Evolutionary conservation across 2,797 vertebrate species (phyloP).

Genomic region (Anniella stebbinsi): DNA sequence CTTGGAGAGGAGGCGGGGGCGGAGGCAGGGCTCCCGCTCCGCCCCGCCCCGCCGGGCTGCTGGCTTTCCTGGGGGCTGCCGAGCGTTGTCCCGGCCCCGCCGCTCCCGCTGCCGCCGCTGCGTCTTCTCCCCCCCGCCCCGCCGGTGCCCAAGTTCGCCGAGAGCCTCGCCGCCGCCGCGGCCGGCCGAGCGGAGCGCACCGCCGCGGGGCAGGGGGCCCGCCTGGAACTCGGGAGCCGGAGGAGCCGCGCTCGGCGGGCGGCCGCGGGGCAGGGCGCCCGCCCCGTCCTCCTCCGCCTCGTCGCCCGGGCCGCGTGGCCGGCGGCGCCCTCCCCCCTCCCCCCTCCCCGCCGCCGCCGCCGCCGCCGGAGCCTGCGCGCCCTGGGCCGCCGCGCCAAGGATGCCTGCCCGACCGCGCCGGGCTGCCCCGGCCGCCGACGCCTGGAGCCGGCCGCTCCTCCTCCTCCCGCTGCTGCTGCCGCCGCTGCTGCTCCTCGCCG

Average conservation of each 20-base stretch:
- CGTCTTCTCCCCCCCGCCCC: background rate
- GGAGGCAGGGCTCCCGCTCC: slow-evolving; percentile 61
- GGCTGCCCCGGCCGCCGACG: slow-evolving; percentile 71
- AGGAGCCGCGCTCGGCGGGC: background rate
- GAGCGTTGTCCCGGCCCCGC: slow-evolving; percentile 70
- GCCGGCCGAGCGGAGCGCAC: slow-evolving; percentile 19
- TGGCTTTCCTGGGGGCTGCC: slow-evolving; percentile 75
- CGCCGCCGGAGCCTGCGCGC: slow-evolving; percentile 25
- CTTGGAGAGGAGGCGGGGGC: slow-evolving; percentile 6
- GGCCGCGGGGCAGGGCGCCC: slow-evolving; percentile 14
- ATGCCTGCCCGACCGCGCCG: slow-evolving; percentile 31
- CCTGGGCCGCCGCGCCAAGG: slow-evolving; percentile 31
- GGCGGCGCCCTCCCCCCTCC: background rate
- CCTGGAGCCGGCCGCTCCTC: slow-evolving; percentile 70
- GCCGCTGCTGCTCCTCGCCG: slow-evolving; percentile 76
- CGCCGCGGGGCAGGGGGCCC: slow-evolving; percentile 39
- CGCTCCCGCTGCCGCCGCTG: slow-evolving; percentile 23
- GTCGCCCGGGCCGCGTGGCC: background rate
- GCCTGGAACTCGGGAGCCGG: slow-evolving; percentile 32
- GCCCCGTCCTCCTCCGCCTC: slow-evolving; percentile 13
- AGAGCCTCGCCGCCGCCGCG: background rate
- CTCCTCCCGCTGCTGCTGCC: slow-evolving; percentile 77
- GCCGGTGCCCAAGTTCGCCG: background rate
- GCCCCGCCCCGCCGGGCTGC: slow-evolving; percentile 72
- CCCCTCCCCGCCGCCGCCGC: slow-evolving; percentile 5